Percentiles rank a stretch among this genome's conserved stretches.
Evolutionary conservation across 2,888 invertebrate species (phyloP).

Genomic region (Agrotis clavis): DNA sequence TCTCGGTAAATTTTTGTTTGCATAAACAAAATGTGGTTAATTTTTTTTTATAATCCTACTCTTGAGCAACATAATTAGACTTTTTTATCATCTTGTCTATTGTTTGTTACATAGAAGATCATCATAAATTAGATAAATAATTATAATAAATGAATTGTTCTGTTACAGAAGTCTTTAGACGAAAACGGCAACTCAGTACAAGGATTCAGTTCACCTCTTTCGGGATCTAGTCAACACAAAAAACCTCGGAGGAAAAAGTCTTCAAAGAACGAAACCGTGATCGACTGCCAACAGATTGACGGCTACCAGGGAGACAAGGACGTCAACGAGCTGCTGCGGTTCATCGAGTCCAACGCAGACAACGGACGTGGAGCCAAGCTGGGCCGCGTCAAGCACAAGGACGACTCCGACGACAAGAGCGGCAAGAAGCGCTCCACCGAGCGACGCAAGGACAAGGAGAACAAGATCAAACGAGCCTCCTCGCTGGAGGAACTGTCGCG

Average conservation of each 20-base stretch:
- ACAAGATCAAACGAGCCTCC: constrained; percentile 93
- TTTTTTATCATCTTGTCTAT: too few relatives aligned
- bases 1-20: too few relatives aligned
- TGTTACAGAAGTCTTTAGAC: constrained; percentile 93
- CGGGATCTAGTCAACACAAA: constrained; percentile 89
- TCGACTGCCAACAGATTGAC: constrained; percentile 92
- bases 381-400: constrained; percentile 82
- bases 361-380: constrained; percentile 80
- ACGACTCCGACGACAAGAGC: constrained; percentile 85
- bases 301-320: constrained; percentile 95
- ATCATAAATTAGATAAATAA: background rate
- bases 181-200: constrained; percentile 95
- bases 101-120: background rate
- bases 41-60: too few relatives aligned
- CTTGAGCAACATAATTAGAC: too few relatives aligned
- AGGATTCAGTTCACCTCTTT: constrained; percentile 87
- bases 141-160: constrained; percentile 36
- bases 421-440: constrained; percentile 89
- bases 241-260: constrained; percentile 92
- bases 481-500: constrained; percentile 96
- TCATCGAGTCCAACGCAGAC: constrained; percentile 93
- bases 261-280: constrained; percentile 91
- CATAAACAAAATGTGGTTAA: too few relatives aligned
- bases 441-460: constrained; percentile 84
- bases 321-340: constrained; percentile 94